Base-by-base conservation (phyloP, 2,888 invertebrate genomes). In the Bellardia pandia region DNA sequence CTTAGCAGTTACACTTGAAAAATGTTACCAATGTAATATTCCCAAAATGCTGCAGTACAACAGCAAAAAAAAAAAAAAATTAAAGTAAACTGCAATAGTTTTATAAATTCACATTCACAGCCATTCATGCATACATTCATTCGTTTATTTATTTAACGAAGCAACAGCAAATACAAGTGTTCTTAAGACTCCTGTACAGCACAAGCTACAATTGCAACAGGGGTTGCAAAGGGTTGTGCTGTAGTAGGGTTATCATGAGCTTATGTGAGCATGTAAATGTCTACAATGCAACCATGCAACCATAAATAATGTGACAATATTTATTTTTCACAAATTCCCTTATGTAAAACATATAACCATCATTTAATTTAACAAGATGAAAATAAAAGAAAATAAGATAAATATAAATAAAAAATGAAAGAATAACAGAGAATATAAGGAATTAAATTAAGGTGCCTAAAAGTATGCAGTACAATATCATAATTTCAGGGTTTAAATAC, bases 281-380 rank as follows among this genome's bases (percentile, higher is more conserved):
- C 45, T 45, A 11, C 45, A 72, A 42, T 56, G 72, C 45, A 82
- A 75, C 82, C 69, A 69, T 62, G 76, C 82, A 78, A 72, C 78
- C 64, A 78, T 77, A 84, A 85, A 85, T 51, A 80, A 80, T 58
- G 79, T 83, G 53, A 81, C 86, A 82, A 82, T 82, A 78, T 86
- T 82, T 78, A 86, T 84, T 66, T 23, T 58, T 33, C n/a, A 72
- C 33, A 42, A 64, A 80, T 80, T 56, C 62, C 71, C 80, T 66
- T 75, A 75, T 85, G 71, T 71, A 68, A 71, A 72, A 58, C 72
- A 84, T 78, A 78, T 78, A 85, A 72, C 56, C 84, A 68, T 58
- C 68, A 66, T 78, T 78, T 74, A 68, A 80, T 80, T 76, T 72
- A 64, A 68, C 60, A 56, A 33, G 30, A 81, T 13, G 37, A 16